phyloP scores from a whole-genome alignment of 2,113 vertebrate species.

The Larimichthys crocea region DNA sequence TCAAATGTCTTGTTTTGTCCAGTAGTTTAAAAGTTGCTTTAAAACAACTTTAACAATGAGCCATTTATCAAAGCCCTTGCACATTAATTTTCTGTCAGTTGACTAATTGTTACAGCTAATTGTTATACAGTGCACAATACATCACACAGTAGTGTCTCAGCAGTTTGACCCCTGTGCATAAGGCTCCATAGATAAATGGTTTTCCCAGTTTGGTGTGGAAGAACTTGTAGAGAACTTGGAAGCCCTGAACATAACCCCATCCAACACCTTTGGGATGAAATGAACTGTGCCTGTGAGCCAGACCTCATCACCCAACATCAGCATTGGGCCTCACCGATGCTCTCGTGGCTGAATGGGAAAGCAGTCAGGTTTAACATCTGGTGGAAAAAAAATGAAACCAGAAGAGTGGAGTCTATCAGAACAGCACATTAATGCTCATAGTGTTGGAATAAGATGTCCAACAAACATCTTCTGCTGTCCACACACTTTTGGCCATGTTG shows the following conservation, averaged over 20 bases:
- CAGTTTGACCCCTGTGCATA: too few relatives aligned
- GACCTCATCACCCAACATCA: neutral
- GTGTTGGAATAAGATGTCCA: neutral
- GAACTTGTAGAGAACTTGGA: neutral
- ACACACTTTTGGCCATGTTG: constrained; percentile 8
- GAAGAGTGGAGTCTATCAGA: neutral
- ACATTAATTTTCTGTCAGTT: too few relatives aligned
- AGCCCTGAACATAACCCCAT: neutral
- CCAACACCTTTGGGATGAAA: neutral
- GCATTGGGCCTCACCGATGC: neutral
- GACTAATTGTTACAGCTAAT: too few relatives aligned
- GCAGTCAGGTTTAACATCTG: neutral
- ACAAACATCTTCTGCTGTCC: neutral
- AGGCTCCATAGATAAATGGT: neutral
- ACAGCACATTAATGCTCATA: neutral
- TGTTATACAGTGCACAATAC: too few relatives aligned
- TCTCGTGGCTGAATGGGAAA: neutral
- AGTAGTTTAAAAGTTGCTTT: neutral
- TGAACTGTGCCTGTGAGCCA: neutral
- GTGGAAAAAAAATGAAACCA: too few relatives aligned
- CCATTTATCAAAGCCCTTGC: too few relatives aligned
- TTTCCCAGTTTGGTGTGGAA: neutral
- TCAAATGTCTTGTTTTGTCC: neutral
- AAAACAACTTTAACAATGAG: neutral
- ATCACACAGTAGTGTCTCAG: too few relatives aligned